phyloP scores from a whole-genome alignment of 2,888 invertebrate genomes.

The Ichneumon xanthorius region DNA sequence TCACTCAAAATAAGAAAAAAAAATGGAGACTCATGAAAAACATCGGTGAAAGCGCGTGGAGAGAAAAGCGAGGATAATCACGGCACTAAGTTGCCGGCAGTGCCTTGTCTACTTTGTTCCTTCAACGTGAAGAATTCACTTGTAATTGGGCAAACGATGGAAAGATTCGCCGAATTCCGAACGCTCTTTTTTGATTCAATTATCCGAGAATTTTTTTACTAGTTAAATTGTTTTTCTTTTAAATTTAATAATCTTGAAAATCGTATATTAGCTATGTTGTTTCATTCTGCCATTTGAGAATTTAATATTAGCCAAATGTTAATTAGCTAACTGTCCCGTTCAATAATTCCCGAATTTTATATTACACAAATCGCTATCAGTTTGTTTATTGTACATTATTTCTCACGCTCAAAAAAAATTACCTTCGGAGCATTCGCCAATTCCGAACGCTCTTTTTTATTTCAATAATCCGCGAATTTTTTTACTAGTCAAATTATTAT shows the following conservation, averaged over 20 bases:
- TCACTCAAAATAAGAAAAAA: neutral
- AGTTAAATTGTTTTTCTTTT: neutral
- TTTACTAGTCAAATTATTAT: neutral
- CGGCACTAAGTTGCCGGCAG: conserved; percentile 26
- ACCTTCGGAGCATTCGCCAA: neutral
- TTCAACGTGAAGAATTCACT: conserved; percentile 56
- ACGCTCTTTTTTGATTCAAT: neutral
- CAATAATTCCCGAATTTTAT: neutral
- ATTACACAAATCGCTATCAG: neutral
- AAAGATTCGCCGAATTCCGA: neutral
- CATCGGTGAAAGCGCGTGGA: neutral
- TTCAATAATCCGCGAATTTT: neutral
- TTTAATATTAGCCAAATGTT: no score
- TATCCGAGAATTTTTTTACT: neutral
- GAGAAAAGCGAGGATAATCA: conserved; percentile 32
- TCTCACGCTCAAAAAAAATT: neutral
- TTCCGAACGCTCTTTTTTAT: neutral
- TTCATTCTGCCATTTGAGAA: no score
- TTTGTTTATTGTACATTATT: neutral
- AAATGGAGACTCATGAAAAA: neutral
- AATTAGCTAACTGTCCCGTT: no score
- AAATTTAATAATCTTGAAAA: neutral
- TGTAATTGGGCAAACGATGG: conserved; percentile 43
- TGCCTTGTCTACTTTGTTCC: conserved; percentile 35
- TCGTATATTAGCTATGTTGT: neutral